Base-by-base conservation (phyloP, 2,797 vertebrate genomes). In the Myotis vivesi region DNA sequence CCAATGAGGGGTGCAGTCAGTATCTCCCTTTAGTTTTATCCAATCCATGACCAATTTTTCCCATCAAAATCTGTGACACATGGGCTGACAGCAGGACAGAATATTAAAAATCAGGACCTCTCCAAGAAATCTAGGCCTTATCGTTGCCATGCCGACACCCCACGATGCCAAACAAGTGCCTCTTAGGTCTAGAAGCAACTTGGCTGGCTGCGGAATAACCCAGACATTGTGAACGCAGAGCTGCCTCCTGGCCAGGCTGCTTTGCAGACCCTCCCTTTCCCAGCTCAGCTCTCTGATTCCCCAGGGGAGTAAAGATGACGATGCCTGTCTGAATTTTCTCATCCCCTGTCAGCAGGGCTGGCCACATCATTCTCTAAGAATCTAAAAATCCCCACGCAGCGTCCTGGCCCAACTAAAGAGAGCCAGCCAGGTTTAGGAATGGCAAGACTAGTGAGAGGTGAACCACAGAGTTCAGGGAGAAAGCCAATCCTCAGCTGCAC, bases 311-410 rank as follows among this genome's bases (percentile, higher is more conserved):
- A 66, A 64, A 36, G 91, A 95, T 80, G 95, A 92, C 16, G 84
- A 88, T 11, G 83, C 38, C 72, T 93, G 94, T 95, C 96, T 97
- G 87, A 95, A 92, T 96, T 93, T 86, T 84, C 88, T 89, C 88
- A 73, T 95, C 66, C 69, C 96, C 95, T 93, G 94, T 96, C 59
- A 91, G 83, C 92, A 73, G 49, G 36, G 71, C 87, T 82, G 83
- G 94, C 93, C 95, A 92, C 92, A 71, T 97, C 96, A 97, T 87
- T 87, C 95, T 22, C 90, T 80, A 94, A 95, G 86, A 93, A 96
- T 96, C 93, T 95, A 69, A 92, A 96, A 89, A 94, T 88, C 73
- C 77, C 87, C 77, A 71, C 7, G 71, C 20, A 72, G 41, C 0
- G 0, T 83, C 71, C 79, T n/a, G 73, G 92, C 44, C 82, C 84